Conservation (phyloP, 1,140 invertebrate genomes). For the Apis mellifera region DNA sequence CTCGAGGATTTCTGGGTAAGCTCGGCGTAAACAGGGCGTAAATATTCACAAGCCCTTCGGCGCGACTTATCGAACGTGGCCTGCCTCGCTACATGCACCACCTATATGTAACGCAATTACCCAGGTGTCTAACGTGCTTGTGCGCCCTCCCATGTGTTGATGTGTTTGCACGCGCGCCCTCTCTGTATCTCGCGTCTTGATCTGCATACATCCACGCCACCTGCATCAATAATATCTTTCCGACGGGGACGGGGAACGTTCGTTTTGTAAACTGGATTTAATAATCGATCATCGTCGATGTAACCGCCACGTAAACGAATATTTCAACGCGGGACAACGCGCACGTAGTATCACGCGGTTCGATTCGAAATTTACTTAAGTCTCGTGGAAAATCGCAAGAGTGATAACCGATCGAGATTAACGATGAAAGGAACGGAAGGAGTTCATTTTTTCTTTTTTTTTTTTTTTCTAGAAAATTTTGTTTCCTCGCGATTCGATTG, state of each 20-base stretch:
- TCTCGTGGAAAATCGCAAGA: too few species aligned
- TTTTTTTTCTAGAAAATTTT: too few species aligned
- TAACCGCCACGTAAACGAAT: slow-evolving; percentile 11
- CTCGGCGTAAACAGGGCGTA: slow-evolving; percentile 49
- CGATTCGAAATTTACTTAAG: too few species aligned
- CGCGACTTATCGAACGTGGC: slow-evolving; percentile 55
- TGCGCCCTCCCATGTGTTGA: neutral
- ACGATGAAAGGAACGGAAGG: too few species aligned
- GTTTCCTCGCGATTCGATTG: too few species aligned
- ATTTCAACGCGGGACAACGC: neutral
- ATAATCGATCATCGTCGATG: slow-evolving; percentile 27
- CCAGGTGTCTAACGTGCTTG: slow-evolving; percentile 31
- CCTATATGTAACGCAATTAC: slow-evolving; percentile 56
- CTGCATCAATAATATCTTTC: slow-evolving; percentile 25
- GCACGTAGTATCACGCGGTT: neutral
- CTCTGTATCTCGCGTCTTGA: slow-evolving; percentile 20
- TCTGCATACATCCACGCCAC: slow-evolving; percentile 18
- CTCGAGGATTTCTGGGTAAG: slow-evolving; percentile 38
- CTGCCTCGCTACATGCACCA: slow-evolving; percentile 14
- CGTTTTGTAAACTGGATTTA: slow-evolving; percentile 36
- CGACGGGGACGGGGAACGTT: neutral
- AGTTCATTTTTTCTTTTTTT: too few species aligned
- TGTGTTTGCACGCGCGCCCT: neutral
- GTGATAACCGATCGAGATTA: too few species aligned
- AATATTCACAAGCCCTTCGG: slow-evolving; percentile 50